Conservation (phyloP, 2,113 vertebrate genomes). For the Pelmatolapia mariae region DNA sequence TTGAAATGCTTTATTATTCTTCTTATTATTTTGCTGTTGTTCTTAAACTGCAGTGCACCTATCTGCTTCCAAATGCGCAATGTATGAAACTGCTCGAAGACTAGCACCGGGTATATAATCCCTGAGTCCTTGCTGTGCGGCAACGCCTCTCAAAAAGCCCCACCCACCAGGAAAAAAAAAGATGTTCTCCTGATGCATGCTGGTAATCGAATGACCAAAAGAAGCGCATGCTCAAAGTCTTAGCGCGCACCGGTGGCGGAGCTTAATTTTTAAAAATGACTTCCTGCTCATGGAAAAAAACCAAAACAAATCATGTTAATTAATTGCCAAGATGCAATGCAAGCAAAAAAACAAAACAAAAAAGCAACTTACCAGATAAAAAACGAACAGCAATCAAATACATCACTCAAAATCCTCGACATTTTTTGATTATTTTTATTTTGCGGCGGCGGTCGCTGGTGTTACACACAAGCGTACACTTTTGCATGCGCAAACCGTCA, state of each 20-base stretch:
- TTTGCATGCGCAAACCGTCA: accelerated
- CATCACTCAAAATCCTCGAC: not conserved
- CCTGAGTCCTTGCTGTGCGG: not conserved
- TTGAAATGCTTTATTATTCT: no score
- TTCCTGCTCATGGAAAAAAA: no score
- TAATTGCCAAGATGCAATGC: not conserved
- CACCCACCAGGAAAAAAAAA: conserved; percentile 28
- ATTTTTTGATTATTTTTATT: not conserved
- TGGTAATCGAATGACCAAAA: not conserved
- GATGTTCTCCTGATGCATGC: not conserved
- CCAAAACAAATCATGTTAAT: accelerated
- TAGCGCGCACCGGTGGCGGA: not conserved
- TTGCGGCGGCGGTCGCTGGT: not conserved
- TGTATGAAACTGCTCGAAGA: not conserved
- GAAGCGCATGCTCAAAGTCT: accelerated
- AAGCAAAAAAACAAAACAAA: not conserved
- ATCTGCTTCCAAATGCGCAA: not conserved
- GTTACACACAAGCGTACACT: not conserved
- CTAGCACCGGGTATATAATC: not conserved
- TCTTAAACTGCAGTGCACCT: not conserved
- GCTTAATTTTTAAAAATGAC: not conserved
- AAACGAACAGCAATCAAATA: not conserved
- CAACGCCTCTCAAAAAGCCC: conserved; percentile 56
- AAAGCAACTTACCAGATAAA: accelerated
- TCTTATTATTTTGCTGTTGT: not conserved